Conservation (phyloP, 2,797 vertebrate species). For the Streptopelia turtur region DNA sequence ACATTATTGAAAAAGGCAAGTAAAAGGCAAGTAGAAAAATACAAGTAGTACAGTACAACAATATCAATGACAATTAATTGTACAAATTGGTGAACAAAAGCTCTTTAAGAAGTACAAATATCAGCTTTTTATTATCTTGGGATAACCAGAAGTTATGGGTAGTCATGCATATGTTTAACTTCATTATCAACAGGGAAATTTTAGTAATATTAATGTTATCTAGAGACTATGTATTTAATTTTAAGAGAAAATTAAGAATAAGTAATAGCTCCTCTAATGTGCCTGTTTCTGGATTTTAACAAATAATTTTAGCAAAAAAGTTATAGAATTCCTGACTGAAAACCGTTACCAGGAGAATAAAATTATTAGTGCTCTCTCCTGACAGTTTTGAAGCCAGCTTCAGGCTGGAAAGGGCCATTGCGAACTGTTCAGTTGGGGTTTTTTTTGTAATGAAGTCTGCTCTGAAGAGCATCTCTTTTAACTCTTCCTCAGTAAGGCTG, state of each 20-base stretch:
- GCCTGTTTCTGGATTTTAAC: neutral
- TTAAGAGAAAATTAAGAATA: neutral
- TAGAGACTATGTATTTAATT: neutral
- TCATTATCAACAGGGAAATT: neutral
- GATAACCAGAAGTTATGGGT: neutral
- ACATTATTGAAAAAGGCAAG: neutral
- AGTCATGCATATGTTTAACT: neutral
- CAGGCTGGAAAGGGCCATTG: neutral
- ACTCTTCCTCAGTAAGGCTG: neutral
- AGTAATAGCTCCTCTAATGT: neutral
- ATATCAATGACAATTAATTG: neutral
- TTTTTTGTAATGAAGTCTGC: neutral
- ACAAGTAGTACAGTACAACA: neutral
- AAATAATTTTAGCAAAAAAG: neutral
- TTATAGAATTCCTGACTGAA: neutral
- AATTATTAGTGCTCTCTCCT: neutral
- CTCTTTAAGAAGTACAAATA: neutral
- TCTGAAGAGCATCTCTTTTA: neutral
- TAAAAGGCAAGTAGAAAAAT: neutral
- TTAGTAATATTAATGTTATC: neutral
- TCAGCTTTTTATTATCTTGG: neutral
- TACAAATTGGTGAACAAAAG: neutral
- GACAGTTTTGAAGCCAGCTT: neutral
- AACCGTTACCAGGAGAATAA: neutral
- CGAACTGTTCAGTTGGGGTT: neutral